Evolutionary conservation across 2,113 vertebrate species (phyloP).

Genomic region (Laticauda laticaudata): DNA sequence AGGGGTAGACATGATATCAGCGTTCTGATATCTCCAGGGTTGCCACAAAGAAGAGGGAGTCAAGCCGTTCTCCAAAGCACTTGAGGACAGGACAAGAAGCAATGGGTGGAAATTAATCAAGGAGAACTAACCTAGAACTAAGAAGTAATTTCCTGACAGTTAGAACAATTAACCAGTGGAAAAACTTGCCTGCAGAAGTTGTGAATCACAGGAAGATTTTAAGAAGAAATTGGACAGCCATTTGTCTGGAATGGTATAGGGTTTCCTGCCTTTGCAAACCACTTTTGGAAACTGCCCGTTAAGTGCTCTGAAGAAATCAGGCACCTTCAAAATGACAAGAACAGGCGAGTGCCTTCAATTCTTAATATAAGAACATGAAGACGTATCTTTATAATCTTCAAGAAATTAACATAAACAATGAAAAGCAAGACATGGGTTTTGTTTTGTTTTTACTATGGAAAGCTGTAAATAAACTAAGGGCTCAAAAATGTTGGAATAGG

Average conservation of each 20-base stretch:
- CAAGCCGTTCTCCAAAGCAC: neutral
- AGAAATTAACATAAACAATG: neutral
- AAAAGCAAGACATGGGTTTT: neutral
- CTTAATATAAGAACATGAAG: neutral
- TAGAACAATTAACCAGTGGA: neutral
- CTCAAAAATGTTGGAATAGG: neutral
- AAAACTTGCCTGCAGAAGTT: neutral
- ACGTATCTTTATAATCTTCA: neutral
- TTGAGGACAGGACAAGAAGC: neutral
- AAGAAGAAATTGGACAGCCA: neutral
- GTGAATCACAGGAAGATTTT: neutral
- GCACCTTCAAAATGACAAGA: neutral
- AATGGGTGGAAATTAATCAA: neutral
- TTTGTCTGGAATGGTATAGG: neutral
- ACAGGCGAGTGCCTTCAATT: neutral
- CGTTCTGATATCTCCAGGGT: too few species aligned
- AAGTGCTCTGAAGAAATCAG: neutral
- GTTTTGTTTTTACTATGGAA: neutral
- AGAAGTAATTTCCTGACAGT: neutral
- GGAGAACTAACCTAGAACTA: neutral
- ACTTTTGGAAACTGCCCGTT: neutral
- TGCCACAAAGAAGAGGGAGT: neutral
- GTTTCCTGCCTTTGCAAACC: neutral
- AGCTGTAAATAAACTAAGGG: neutral
- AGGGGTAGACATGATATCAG: neutral